Base-by-base conservation (phyloP, 2,888 invertebrate species). In the Erebia aethiops region DNA sequence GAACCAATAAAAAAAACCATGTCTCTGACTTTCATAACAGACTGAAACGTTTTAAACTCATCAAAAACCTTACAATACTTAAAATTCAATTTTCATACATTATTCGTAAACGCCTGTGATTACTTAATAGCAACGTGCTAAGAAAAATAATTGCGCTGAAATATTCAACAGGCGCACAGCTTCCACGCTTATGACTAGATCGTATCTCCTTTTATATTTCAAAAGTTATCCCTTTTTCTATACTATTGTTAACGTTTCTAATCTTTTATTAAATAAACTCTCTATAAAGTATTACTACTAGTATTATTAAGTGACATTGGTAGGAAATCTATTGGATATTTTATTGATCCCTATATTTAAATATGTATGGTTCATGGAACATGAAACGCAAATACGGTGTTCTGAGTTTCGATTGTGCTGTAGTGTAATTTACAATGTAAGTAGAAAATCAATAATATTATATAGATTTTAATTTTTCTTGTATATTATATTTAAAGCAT, bases 101-200 rank as follows among this genome's bases (percentile, higher is more conserved):
- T 64, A 54, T 57, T 67, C 52, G 51, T 46, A 51, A 77, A 72
- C 84, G 85, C 86, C 88, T 84, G 74, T 54, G 18, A 56, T 57
- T 76, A 78, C 74, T 75, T 74, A 57, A 70, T 69, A 82, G 82
- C 82, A 83, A 84, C 70, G 46, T 58, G 67, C 63, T 69, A 69
- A 62, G 70, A 49, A 75, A 65, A 77, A 71, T 77, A 70, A 78
- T 89, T 88, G 87, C 86, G 79, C 77, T 83, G 79, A 83, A 74
- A 82, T 84, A 87, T 83, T 85, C 86, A 90, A 89, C 90, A 92
- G 92, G 92, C 91, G 89, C 80, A 82, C 71, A 18, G 79, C 74
- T 78, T 78, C 76, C 75, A 79, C 80, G 78, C 76, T 77, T 78
- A 75, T 74, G 73, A 78, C 70, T 78, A 78, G 72, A 75, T 71